These are phyloP conservation scores for Lepilemur septentrionalis DNA, from an alignment of 2,797 vertebrate genomes.

Conservation along the genomic window DNA sequence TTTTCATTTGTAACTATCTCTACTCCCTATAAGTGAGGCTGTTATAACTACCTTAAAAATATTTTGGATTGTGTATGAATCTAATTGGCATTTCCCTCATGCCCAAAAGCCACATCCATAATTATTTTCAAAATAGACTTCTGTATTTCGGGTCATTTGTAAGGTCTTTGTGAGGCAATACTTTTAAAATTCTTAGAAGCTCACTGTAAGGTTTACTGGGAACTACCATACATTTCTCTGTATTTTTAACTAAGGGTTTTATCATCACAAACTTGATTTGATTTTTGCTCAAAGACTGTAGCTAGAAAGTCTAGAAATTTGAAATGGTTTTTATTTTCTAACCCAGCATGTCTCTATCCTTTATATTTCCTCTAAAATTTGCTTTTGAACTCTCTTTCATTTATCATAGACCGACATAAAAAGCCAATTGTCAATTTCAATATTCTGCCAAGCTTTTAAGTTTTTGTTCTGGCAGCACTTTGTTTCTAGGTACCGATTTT, in stretches of 20 bases:
- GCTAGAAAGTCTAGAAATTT: not conserved
- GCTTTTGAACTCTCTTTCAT: not conserved
- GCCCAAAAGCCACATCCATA: not conserved
- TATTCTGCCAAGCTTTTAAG: not conserved
- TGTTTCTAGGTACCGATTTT: not conserved
- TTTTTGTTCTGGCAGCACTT: not conserved
- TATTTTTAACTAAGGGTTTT: not conserved
- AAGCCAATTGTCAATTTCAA: not conserved
- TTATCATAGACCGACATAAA: not conserved
- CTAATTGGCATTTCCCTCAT: not conserved
- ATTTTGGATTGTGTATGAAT: not conserved
- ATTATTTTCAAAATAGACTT: not conserved
- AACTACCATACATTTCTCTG: not conserved
- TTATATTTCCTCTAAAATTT: not conserved
- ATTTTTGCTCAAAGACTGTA: not conserved
- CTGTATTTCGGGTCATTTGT: not conserved
- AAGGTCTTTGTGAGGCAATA: not conserved
- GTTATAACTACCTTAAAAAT: not conserved
- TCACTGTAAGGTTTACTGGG: not conserved
- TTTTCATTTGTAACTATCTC: not conserved
- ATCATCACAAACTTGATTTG: not conserved
- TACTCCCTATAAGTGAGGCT: not conserved
- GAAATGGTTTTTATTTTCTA: conserved; percentile 10
- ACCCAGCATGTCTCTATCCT: not conserved
- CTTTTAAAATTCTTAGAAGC: not conserved